A percentile compares a stretch with the other conserved stretches of the same genome.
phyloP scores from a whole-genome alignment of 2,113 vertebrate species.

The Platysternon megacephalum region DNA sequence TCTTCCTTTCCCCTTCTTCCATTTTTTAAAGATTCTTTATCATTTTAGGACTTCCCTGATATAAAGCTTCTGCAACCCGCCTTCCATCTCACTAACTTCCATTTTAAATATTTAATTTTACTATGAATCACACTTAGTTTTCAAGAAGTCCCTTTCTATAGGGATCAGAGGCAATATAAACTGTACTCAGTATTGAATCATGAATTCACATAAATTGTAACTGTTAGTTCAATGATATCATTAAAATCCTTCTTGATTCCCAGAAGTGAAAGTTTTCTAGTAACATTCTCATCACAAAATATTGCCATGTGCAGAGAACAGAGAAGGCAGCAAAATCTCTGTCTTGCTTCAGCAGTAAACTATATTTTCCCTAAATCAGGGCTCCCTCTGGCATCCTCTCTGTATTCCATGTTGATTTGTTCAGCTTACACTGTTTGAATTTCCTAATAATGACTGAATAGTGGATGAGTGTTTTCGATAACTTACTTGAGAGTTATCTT shows the following conservation, averaged over 20 bases:
- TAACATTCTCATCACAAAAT: conserved; percentile 23
- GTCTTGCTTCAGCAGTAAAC: not conserved
- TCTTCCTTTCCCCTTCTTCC: not conserved
- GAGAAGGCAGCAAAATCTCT: conserved; percentile 11
- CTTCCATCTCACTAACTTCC: not conserved
- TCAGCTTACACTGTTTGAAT: conserved; percentile 40
- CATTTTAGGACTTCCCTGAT: not conserved
- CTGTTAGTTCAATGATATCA: not conserved
- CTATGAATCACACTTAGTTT: not conserved
- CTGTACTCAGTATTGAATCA: not conserved
- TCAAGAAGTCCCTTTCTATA: not conserved
- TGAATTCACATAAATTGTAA: not conserved
- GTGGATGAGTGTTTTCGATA: not conserved
- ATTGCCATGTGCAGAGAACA: not conserved
- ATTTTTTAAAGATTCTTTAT: not conserved
- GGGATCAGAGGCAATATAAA: not conserved
- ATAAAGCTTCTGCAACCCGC: not conserved
- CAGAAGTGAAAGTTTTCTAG: conserved; percentile 14
- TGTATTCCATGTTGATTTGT: conserved; percentile 40
- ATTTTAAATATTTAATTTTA: not conserved
- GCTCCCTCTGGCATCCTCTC: conserved; percentile 32
- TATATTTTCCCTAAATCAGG: not conserved
- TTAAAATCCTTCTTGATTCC: not conserved
- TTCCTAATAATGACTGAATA: conserved; percentile 48
- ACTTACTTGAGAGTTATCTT: conserved; percentile 8